Evolutionary conservation across 2,113 vertebrate genomes (phyloP).

Genomic region (Grallaria varia): DNA sequence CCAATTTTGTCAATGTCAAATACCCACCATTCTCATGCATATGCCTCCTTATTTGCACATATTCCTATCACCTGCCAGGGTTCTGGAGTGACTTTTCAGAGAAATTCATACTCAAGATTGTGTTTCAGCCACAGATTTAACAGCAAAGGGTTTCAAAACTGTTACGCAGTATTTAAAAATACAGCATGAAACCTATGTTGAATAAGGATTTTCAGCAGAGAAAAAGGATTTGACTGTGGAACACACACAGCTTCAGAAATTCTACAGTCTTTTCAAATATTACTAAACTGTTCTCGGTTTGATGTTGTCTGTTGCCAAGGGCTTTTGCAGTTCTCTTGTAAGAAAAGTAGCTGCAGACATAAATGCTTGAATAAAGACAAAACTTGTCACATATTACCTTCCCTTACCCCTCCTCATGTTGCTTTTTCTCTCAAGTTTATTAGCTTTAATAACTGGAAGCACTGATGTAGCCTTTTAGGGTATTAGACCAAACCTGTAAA

Average conservation of each 20-base stretch:
- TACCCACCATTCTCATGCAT: not conserved
- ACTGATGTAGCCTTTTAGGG: constrained; percentile 72
- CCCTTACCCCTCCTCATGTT: constrained; percentile 30
- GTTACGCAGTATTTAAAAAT: not conserved
- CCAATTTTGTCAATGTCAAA: not conserved
- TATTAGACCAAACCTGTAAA: constrained; percentile 78
- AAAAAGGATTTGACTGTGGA: not conserved
- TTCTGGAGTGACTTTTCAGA: not conserved
- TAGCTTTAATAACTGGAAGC: constrained; percentile 71
- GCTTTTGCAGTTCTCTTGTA: not conserved
- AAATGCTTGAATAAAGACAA: constrained; percentile 4
- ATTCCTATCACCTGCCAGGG: not conserved
- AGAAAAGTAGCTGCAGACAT: not conserved
- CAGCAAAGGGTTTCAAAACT: not conserved
- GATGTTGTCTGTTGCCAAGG: not conserved
- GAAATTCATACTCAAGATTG: not conserved
- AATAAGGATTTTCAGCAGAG: not conserved
- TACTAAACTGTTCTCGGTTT: not conserved
- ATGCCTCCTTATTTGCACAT: not conserved
- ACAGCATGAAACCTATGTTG: not conserved
- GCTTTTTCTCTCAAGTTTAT: constrained; percentile 60
- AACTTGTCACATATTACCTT: constrained; percentile 26
- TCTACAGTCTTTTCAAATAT: not conserved
- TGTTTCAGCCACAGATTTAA: not conserved
- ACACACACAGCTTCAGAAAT: not conserved